phyloP scores from a whole-genome alignment of 53 echinoderm and acorn worm species.

The Zoroaster sp. region DNA sequence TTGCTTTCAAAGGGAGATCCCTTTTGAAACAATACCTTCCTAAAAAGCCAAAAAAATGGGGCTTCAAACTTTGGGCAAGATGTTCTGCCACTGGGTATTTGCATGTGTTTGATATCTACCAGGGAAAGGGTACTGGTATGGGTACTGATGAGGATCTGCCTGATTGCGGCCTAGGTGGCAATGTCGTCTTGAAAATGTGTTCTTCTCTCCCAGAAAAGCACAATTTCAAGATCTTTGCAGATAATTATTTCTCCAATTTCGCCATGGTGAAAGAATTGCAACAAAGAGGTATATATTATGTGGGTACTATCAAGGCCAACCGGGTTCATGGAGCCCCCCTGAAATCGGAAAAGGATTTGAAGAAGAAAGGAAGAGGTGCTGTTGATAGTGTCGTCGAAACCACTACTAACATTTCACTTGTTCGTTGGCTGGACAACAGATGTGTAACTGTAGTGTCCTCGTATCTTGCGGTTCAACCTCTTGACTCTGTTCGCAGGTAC shows the following conservation, averaged over 20 bases:
- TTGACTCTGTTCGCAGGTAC: conserved; percentile 3
- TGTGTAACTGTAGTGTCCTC: conserved; percentile 5
- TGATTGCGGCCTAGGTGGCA: background rate
- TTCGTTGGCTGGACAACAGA: conserved; percentile 16
- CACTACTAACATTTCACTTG: background rate
- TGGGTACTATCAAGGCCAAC: background rate
- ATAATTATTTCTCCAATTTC: background rate
- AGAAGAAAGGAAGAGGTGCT: conserved; percentile 17
- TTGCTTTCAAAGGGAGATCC: conserved; percentile 18
- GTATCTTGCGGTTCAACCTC: background rate
- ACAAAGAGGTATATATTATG: background rate
- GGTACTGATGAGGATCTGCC: background rate
- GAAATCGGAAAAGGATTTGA: conserved; percentile 12
- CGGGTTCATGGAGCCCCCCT: conserved; percentile 4
- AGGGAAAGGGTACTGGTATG: conserved; percentile 8
- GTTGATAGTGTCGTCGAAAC: conserved; percentile 30
- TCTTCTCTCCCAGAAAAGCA: conserved; percentile 4
- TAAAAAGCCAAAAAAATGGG: background rate
- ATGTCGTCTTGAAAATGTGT: conserved; percentile 17
- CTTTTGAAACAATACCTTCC: conserved; percentile 11
- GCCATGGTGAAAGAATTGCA: conserved; percentile 8
- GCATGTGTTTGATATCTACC: conserved; percentile 4
- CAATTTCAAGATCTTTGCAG: conserved; percentile 23
- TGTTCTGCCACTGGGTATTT: background rate
- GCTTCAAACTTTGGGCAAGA: conserved; percentile 5